Evolutionary conservation across 2,797 vertebrate species (phyloP).

Genomic region (Taeniopygia guttata): DNA sequence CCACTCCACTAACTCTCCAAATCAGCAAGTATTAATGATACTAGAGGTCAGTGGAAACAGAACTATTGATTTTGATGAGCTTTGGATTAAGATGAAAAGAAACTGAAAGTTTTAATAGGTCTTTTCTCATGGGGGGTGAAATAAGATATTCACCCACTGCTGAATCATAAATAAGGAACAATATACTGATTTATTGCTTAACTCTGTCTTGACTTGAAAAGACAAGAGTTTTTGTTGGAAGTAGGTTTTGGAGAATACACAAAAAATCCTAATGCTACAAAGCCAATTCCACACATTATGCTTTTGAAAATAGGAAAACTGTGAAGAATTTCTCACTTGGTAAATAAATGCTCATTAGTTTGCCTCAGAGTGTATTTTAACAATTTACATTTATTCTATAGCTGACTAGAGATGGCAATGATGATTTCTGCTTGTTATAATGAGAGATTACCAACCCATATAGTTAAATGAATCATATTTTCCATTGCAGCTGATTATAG

Average conservation of each 20-base stretch:
- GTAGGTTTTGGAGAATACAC: not conserved
- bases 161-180: not conserved
- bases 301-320: not conserved
- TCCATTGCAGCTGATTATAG: not conserved
- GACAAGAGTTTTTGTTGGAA: not conserved
- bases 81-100: constrained; percentile 18
- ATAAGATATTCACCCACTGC: not conserved
- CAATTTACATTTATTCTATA: not conserved
- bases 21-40: not conserved
- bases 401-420: not conserved
- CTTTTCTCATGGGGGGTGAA: not conserved
- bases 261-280: not conserved
- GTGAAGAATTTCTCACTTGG: not conserved
- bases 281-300: not conserved
- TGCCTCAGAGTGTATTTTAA: not conserved
- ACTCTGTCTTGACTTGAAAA: not conserved
- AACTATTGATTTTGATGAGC: not conserved
- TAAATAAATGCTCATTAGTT: not conserved
- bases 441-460: not conserved
- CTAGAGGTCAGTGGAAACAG: not conserved
- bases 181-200: not conserved
- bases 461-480: not conserved
- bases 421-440: not conserved
- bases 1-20: not conserved
- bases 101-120: not conserved